Percentiles rank a stretch among this genome's conserved stretches.
Conservation (phyloP, 2,797 vertebrate species). For the Cryptoprocta ferox region DNA sequence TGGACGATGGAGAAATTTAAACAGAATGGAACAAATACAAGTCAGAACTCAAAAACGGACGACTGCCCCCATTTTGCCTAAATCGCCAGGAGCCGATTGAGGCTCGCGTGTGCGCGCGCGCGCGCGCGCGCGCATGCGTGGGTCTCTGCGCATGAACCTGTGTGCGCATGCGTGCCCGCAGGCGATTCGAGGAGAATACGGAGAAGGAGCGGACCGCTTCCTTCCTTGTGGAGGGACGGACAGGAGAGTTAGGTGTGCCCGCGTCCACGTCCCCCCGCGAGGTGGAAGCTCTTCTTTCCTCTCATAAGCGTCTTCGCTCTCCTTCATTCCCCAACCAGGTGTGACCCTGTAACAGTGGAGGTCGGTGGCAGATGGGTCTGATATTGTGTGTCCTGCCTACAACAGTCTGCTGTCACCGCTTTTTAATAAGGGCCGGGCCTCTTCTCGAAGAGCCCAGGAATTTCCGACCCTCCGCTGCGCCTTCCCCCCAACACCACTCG, state of each 20-base stretch:
- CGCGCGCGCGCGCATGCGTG: background rate
- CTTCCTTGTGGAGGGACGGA: background rate
- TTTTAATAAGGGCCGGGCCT: slow-evolving; percentile 73
- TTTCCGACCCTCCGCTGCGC: slow-evolving; percentile 75
- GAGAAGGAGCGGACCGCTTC: background rate
- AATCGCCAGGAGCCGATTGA: background rate
- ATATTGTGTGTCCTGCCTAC: background rate
- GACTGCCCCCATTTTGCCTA: background rate
- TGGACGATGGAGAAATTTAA: background rate
- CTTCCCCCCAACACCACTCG: slow-evolving; percentile 77
- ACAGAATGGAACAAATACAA: background rate
- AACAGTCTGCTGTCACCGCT: background rate
- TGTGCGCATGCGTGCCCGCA: accelerated
- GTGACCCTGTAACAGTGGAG: background rate
- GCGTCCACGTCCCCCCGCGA: background rate
- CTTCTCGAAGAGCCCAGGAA: slow-evolving; percentile 69
- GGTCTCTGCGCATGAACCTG: accelerated
- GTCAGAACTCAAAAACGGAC: background rate
- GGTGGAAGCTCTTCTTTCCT: background rate
- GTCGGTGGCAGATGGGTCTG: background rate
- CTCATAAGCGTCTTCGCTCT: background rate
- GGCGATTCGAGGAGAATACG: background rate
- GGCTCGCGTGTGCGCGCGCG: background rate
- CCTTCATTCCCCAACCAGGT: background rate
- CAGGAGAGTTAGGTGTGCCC: background rate